Percentiles rank a stretch among this genome's conserved stretches.
phyloP scores from a whole-genome alignment of 2,797 vertebrate genomes.

The Enoplosus armatus region DNA sequence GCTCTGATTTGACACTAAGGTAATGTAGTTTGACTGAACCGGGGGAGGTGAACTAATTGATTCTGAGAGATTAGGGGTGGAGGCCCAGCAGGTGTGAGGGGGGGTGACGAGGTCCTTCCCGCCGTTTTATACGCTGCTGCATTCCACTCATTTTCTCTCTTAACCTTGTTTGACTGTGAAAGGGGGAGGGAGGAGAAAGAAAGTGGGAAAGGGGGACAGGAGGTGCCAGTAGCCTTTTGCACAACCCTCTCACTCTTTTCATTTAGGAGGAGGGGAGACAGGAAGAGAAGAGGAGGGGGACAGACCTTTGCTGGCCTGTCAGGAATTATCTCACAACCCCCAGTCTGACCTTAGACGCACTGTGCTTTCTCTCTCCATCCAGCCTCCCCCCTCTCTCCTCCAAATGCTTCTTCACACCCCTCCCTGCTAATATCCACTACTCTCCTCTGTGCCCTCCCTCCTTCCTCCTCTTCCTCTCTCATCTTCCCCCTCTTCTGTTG shows the following conservation, averaged over 20 bases:
- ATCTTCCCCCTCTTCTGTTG: conserved; percentile 82
- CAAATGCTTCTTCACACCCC: conserved; percentile 62
- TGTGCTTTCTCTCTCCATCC: conserved; percentile 50
- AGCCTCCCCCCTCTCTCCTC: conserved; percentile 32
- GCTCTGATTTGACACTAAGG: conserved; percentile 77
- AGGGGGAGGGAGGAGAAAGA: conserved; percentile 34
- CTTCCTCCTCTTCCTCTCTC: conserved; percentile 63
- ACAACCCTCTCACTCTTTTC: conserved; percentile 69
- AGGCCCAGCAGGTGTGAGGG: conserved; percentile 83
- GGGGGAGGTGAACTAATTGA: conserved; percentile 87
- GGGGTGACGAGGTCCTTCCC: conserved; percentile 68
- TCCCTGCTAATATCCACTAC: conserved; percentile 68
- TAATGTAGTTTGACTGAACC: conserved; percentile 81
- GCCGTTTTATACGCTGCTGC: conserved; percentile 69
- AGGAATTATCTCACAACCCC: conserved; percentile 80
- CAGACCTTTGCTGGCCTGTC: conserved; percentile 71
- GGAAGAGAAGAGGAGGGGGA: conserved; percentile 31
- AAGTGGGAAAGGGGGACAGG: conserved; percentile 38
- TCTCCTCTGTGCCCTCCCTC: conserved; percentile 68
- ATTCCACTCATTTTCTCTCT: conserved; percentile 81
- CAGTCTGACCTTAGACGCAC: conserved; percentile 70
- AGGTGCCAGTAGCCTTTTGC: conserved; percentile 69
- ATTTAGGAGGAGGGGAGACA: conserved; percentile 37
- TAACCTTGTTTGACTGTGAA: conserved; percentile 78
- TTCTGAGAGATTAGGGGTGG: conserved; percentile 82